A percentile compares a stretch with the other conserved stretches of the same genome.
Conservation (phyloP, 2,113 vertebrate genomes). For the Malurus elegans region DNA sequence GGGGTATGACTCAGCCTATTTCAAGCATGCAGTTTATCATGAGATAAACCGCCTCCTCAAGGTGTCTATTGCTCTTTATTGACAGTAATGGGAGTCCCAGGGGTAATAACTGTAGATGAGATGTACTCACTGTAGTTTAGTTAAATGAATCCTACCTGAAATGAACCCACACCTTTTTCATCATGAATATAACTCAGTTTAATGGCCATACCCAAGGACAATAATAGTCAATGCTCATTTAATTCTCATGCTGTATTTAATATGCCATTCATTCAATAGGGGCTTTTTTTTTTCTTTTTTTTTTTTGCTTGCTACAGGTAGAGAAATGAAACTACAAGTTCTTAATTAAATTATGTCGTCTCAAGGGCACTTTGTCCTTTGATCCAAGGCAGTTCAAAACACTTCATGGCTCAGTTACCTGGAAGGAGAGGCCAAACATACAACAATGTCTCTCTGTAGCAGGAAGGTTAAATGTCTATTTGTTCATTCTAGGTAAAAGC, state of each 20-base stretch:
- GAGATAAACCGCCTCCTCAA: neutral
- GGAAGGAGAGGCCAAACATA: neutral
- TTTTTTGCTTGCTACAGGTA: neutral
- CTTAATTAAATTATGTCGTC: neutral
- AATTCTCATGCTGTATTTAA: neutral
- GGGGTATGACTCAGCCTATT: neutral
- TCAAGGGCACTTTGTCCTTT: neutral
- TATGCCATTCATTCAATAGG: neutral
- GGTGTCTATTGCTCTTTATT: constrained; percentile 10
- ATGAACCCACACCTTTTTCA: neutral
- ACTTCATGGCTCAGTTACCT: neutral
- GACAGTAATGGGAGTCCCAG: neutral
- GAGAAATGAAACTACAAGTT: neutral
- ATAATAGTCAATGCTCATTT: neutral
- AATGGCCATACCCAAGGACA: neutral
- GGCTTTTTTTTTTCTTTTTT: rapidly evolving
- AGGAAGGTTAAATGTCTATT: neutral
- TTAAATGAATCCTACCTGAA: neutral
- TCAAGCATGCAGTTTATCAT: neutral
- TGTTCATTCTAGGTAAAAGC: neutral
- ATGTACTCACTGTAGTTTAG: neutral
- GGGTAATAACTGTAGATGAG: neutral
- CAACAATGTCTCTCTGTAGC: neutral
- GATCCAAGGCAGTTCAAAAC: neutral
- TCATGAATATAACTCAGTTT: neutral